These are phyloP conservation scores for Burhinus bistriatus DNA, from an alignment of 2,113 vertebrate genomes.

Conservation along the genomic window DNA sequence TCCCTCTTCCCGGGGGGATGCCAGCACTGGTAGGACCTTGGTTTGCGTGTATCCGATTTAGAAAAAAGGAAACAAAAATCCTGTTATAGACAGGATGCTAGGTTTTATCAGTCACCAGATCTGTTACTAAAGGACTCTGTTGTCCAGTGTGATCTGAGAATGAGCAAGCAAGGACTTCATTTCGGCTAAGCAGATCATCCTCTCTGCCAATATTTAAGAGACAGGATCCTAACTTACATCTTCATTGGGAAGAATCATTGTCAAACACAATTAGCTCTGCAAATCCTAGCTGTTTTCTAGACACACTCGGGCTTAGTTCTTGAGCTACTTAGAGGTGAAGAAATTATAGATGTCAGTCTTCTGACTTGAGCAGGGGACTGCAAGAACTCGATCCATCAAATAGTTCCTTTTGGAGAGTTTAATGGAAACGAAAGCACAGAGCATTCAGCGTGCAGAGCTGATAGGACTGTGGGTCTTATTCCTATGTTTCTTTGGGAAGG, in stretches of 20 bases:
- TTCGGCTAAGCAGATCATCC: background rate
- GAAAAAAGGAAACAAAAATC: background rate
- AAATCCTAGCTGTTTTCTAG: background rate
- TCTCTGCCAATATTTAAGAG: background rate
- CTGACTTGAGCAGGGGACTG: background rate
- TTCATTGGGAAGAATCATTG: background rate
- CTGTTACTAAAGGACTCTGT: background rate
- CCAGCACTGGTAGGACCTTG: background rate
- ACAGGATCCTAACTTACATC: conserved; percentile 3
- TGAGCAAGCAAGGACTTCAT: background rate
- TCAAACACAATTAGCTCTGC: conserved; percentile 21
- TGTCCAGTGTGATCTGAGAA: background rate
- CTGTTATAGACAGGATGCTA: background rate
- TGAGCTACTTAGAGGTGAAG: background rate
- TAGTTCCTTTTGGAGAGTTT: background rate
- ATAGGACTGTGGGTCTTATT: background rate
- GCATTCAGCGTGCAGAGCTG: rapidly evolving
- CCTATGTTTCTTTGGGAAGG: rapidly evolving
- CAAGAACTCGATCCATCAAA: background rate
- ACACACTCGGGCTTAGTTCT: background rate
- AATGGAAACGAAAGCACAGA: background rate
- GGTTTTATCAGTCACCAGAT: background rate
- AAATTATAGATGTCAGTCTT: background rate
- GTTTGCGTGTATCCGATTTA: background rate
- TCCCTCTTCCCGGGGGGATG: background rate